A percentile compares a stretch with the other conserved stretches of the same genome.
These are phyloP conservation scores for Brachionus rubens DNA, from an alignment of 1,140 invertebrate species.

Conservation along the genomic window DNA sequence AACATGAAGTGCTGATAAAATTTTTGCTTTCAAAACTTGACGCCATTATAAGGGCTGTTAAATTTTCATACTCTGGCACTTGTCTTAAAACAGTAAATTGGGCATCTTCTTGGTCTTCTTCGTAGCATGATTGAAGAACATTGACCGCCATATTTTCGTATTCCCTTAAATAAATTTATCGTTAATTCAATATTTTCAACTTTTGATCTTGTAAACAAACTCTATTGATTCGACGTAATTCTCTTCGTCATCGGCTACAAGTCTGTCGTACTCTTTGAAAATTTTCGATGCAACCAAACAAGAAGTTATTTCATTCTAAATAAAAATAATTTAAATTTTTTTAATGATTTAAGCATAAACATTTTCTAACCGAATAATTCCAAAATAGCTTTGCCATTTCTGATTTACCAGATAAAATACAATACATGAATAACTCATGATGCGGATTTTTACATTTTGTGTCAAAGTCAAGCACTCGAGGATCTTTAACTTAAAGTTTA, in stretches of 20 bases:
- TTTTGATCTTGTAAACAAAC: too few relatives aligned
- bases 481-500: not conserved
- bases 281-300: constrained; percentile 31
- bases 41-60: not conserved
- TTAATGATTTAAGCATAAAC: not conserved
- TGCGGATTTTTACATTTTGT: not conserved
- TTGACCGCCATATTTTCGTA: constrained; percentile 18
- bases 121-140: not conserved
- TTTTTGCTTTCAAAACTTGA: not conserved
- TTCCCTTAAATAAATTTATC: too few relatives aligned
- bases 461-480: not conserved
- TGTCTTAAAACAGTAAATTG: not conserved
- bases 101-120: constrained; percentile 9
- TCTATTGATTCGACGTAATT: not conserved
- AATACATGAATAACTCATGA: constrained; percentile 28
- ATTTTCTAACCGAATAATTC: not conserved
- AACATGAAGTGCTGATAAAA: constrained; percentile 19
- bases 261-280: not conserved
- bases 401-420: constrained; percentile 4
- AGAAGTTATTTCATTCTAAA: constrained; percentile 38
- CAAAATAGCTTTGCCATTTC: constrained; percentile 41
- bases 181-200: too few relatives aligned
- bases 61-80: constrained; percentile 20
- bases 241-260: not conserved
- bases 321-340: not conserved